Percentiles rank a stretch among this genome's conserved stretches.
These are phyloP conservation scores for Miniopterus natalensis DNA, from an alignment of 2,113 vertebrate species.

Conservation along the genomic window DNA sequence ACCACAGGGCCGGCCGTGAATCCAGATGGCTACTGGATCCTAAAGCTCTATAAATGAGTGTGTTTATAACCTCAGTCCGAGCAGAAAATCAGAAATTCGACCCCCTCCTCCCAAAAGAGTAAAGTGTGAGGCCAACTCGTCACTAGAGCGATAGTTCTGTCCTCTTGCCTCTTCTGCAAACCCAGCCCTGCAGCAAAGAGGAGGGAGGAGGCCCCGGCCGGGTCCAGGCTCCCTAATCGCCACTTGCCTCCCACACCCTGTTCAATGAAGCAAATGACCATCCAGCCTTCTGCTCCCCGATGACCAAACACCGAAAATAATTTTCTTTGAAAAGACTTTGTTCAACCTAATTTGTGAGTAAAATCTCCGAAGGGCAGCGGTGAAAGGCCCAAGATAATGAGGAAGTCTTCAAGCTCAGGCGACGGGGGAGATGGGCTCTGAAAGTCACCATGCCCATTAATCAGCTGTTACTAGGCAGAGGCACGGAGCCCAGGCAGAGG, in stretches of 20 bases:
- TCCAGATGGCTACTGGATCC: background rate
- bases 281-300: conserved; percentile 73
- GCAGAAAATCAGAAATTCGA: background rate
- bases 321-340: conserved; percentile 82
- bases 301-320: conserved; percentile 81
- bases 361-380: conserved; percentile 74
- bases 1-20: background rate
- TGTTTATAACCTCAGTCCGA: background rate
- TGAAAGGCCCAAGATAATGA: conserved; percentile 80
- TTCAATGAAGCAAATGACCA: conserved; percentile 61
- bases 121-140: background rate
- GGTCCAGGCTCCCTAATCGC: background rate
- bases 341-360: conserved; percentile 83
- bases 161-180: background rate
- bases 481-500: conserved; percentile 62
- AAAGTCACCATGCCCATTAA: conserved; percentile 69
- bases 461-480: conserved; percentile 79
- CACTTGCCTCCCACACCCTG: background rate
- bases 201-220: background rate
- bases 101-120: background rate
- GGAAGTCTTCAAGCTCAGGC: conserved; percentile 75
- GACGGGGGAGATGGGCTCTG: conserved; percentile 60
- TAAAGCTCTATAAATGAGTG: background rate
- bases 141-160: background rate
- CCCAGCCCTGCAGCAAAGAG: background rate